These are phyloP conservation scores for Hafferia zeledoni DNA, from an alignment of 2,797 vertebrate genomes.

Conservation along the genomic window DNA sequence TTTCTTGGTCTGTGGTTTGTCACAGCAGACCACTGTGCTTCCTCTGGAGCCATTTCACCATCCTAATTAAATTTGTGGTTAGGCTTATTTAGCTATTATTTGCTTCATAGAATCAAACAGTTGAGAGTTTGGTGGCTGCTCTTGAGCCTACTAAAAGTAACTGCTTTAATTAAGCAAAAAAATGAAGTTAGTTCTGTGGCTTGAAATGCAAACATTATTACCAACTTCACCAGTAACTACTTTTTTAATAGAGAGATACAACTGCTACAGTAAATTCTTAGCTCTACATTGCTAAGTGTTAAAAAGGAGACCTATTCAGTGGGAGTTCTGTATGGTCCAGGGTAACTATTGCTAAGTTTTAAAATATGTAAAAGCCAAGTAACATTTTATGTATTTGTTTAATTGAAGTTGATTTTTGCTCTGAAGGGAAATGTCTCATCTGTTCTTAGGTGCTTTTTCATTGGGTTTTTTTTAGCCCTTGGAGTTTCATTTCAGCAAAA, in stretches of 20 bases:
- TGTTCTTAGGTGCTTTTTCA: not conserved
- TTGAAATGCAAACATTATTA: not conserved
- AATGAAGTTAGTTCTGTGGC: not conserved
- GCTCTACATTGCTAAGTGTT: not conserved
- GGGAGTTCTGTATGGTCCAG: not conserved
- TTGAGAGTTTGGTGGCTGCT: not conserved
- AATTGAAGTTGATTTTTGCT: not conserved
- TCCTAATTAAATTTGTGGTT: conserved; percentile 38
- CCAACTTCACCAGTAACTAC: not conserved
- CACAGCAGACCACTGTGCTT: conserved; percentile 42
- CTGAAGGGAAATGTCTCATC: not conserved
- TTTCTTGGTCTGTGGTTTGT: conserved; percentile 32
- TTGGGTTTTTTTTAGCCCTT: not conserved
- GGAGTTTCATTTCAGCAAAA: not conserved
- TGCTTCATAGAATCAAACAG: not conserved
- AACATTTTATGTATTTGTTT: not conserved
- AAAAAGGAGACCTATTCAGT: not conserved
- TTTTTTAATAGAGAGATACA: not conserved
- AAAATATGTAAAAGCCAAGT: not conserved
- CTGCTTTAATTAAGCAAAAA: conserved; percentile 21
- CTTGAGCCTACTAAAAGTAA: not conserved
- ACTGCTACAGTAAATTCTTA: not conserved
- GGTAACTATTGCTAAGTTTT: not conserved
- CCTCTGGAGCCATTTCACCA: conserved; percentile 3
- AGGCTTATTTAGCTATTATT: conserved; percentile 13